These are phyloP conservation scores for Acrobasis repandana DNA, from an alignment of 2,888 invertebrate species.

Conservation along the genomic window DNA sequence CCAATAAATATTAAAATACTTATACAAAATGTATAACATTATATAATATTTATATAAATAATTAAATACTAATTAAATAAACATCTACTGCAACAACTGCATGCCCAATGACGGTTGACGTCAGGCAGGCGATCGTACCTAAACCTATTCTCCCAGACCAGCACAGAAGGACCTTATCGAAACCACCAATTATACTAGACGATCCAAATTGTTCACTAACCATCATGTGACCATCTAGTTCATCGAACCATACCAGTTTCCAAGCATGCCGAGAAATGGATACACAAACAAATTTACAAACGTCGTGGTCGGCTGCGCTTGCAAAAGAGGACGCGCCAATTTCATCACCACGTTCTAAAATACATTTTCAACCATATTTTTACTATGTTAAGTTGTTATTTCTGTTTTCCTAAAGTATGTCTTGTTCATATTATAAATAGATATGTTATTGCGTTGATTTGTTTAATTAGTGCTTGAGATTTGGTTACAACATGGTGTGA, in stretches of 20 bases:
- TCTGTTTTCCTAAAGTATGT: not conserved
- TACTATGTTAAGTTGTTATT: not conserved
- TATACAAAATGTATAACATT: no score
- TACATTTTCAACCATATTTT: not conserved
- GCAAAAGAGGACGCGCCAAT: conserved; percentile 45
- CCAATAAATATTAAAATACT: no score
- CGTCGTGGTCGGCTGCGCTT: conserved; percentile 36
- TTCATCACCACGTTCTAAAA: conserved; percentile 31
- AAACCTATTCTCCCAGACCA: no score
- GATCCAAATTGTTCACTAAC: not conserved
- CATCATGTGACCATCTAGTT: not conserved
- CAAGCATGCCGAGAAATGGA: conserved; percentile 13
- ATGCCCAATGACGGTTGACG: no score
- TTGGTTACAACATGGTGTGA: not conserved
- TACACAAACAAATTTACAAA: conserved; percentile 14
- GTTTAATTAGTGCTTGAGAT: not conserved
- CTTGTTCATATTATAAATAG: not conserved
- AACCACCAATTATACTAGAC: not conserved
- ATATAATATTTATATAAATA: no score
- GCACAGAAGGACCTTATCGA: no score
- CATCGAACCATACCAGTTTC: not conserved
- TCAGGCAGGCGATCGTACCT: no score
- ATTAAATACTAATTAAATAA: no score
- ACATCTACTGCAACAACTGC: no score
- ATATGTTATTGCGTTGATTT: not conserved